Percentiles rank a stretch among this genome's conserved stretches.
phyloP scores from a whole-genome alignment of 2,113 vertebrate species.

The Tenrec ecaudatus region DNA sequence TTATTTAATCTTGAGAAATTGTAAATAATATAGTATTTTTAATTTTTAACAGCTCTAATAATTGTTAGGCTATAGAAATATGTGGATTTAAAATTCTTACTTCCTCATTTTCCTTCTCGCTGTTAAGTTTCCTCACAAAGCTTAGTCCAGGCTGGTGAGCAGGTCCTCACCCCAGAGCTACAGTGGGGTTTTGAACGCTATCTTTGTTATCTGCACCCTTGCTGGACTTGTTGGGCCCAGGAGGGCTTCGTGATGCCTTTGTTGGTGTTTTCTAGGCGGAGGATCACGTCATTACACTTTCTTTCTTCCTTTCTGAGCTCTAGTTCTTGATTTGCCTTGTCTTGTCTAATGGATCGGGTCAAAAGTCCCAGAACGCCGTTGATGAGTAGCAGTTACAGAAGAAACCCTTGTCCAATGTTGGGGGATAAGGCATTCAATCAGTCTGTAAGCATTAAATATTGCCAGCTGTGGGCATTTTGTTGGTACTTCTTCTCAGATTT shows the following conservation, averaged over 20 bases:
- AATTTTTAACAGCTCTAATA: not conserved
- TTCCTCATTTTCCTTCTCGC: too few species aligned
- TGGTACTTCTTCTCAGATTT: not conserved
- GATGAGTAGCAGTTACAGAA: not conserved
- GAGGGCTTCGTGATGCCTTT: not conserved
- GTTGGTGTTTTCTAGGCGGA: not conserved
- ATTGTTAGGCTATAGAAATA: not conserved
- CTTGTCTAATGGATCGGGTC: not conserved
- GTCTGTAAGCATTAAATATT: not conserved
- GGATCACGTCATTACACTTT: not conserved
- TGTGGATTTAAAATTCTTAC: too few species aligned
- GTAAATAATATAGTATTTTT: not conserved
- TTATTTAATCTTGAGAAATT: slow-evolving; percentile 18
- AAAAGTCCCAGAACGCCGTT: not conserved
- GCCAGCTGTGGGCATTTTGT: not conserved
- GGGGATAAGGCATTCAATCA: not conserved
- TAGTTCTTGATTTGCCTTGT: slow-evolving; percentile 29
- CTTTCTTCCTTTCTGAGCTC: slow-evolving; percentile 7
- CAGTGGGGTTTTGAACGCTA: too few species aligned
- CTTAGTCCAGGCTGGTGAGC: too few species aligned
- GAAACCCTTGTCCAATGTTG: not conserved
- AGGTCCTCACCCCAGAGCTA: too few species aligned
- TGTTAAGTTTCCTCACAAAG: too few species aligned
- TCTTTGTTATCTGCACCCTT: too few species aligned
- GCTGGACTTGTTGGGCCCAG: too few species aligned